phyloP scores from a whole-genome alignment of 1,140 invertebrate genomes.

The Trichonephila inaurata region DNA sequence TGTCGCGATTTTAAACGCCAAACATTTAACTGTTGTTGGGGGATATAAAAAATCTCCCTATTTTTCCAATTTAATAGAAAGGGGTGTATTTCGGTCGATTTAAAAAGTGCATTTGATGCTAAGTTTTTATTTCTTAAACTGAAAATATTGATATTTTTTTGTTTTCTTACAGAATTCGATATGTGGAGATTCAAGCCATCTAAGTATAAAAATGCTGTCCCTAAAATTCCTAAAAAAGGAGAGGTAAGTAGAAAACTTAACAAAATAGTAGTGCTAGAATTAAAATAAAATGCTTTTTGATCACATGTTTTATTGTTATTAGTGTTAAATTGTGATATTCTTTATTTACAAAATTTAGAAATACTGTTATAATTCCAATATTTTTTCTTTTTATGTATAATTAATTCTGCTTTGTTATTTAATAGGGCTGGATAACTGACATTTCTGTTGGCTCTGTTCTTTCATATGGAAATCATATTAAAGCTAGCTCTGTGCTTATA shows the following conservation, averaged over 20 bases:
- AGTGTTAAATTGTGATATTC: too few relatives aligned
- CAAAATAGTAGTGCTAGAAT: too few relatives aligned
- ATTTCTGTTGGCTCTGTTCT: conserved; percentile 94
- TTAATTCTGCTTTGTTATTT: conserved; percentile 45
- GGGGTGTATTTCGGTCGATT: background rate
- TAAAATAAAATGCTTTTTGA: too few relatives aligned
- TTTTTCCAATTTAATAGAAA: too few relatives aligned
- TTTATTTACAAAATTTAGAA: too few relatives aligned
- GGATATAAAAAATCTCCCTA: background rate
- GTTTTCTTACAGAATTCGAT: background rate
- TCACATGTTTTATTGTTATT: too few relatives aligned
- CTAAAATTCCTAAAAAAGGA: conserved; percentile 94
- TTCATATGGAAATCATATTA: conserved; percentile 96
- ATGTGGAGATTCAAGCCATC: conserved; percentile 98
- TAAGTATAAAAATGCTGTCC: conserved; percentile 98
- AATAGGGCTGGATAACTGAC: conserved; percentile 91
- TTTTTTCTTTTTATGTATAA: background rate
- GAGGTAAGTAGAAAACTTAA: conserved; percentile 80
- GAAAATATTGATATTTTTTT: background rate
- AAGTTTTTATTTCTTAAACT: background rate
- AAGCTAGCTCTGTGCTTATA: conserved; percentile 94
- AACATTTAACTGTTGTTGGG: background rate
- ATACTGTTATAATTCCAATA: too few relatives aligned
- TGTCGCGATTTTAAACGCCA: too few relatives aligned
- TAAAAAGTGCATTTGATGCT: background rate